Evolutionary conservation across 2,888 invertebrate species (phyloP), one percentile per base, ranked within the genome.

Genomic region (Leptopilina syphax): DNA sequence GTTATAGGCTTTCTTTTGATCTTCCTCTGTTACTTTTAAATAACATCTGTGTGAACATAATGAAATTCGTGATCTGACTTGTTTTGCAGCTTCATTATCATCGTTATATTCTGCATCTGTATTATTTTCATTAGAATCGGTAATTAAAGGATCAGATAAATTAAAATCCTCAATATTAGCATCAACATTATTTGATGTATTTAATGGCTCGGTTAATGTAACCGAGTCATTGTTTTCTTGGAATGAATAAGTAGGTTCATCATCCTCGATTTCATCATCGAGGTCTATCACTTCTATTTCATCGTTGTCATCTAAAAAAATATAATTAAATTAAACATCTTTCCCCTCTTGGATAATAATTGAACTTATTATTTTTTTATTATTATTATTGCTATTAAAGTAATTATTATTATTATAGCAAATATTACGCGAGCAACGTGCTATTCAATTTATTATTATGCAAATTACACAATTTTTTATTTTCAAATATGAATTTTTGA

Each of bases 231-330:
- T n/a, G 57, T 57, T 60, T 60, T 60, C 60, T 3, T 60, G 50
- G 50, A 50, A 50, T 50, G 50, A 50, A 50, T 50, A 50, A 12
- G 50, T 18, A 1, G 13, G 9, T n/a, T n/a, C 13, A 60, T n/a
- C 18, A 6, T 60, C n/a, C 60, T 60, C 60, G n/a, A 18, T n/a
- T 60, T 60, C n/a, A 60, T 60, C 18, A 60, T 60, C 60, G 60
- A 60, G 18, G n/a, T 60, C 60, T 18, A 60, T 60, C n/a, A 60
- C 24, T 63, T 63, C 63, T 63, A 63, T 24, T 63, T 63, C 63
- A 24, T 63, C 63, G 24, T 24, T 24, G 18, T 24, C 24, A 24
- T 63, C 63, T 63, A 9, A 24, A 63, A 63, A 63, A 63, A 18
- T 24, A 3, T 10, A 9, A 24, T 18, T 9, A 7, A 6, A n/a